phyloP scores from a whole-genome alignment of 2,113 vertebrate genomes.

The Rhegmatorhina hoffmannsi region DNA sequence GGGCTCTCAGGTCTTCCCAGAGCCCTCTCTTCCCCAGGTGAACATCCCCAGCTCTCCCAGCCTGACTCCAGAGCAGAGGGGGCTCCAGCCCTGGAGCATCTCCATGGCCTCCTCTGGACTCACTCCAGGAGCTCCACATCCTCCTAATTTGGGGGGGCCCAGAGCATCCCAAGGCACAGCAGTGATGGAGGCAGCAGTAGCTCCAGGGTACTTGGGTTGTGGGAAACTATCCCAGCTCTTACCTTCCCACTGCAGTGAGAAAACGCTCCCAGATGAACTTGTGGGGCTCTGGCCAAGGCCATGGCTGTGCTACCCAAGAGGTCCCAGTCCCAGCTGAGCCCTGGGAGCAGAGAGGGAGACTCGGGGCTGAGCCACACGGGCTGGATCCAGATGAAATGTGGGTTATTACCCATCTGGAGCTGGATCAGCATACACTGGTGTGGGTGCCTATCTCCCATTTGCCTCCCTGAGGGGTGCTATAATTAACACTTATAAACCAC shows the following conservation, averaged over 20 bases:
- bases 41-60: neutral
- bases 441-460: neutral
- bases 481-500: constrained; percentile 55
- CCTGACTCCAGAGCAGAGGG: neutral
- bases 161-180: neutral
- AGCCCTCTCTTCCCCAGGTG: neutral
- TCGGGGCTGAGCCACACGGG: neutral
- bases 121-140: accelerated
- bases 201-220: neutral
- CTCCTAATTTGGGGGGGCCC: neutral
- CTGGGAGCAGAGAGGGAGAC: neutral
- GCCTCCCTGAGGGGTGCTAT: constrained; percentile 20
- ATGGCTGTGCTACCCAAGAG: neutral
- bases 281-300: neutral
- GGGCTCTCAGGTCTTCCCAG: accelerated
- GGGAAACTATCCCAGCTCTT: neutral
- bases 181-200: neutral
- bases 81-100: neutral
- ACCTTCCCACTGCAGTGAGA: neutral
- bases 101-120: accelerated
- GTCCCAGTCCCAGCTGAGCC: neutral
- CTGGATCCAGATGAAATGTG: neutral
- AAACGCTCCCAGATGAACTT: accelerated
- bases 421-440: neutral
- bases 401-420: neutral